A percentile compares a stretch with the other conserved stretches of the same genome.
These are phyloP conservation scores for Vanessa atalanta DNA, from an alignment of 1,140 invertebrate species.

Conservation along the genomic window DNA sequence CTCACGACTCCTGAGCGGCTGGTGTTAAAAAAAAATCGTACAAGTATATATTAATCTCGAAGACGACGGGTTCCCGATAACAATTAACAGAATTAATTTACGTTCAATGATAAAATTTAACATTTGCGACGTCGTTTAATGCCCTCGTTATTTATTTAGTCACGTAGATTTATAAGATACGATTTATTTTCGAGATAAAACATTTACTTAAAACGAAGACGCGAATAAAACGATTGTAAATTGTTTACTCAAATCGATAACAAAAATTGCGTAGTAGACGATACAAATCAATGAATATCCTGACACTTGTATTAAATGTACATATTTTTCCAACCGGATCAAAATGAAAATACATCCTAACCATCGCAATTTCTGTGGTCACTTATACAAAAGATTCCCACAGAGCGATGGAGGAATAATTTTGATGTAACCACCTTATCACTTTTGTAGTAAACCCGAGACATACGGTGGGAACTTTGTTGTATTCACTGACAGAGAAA, in stretches of 20 bases:
- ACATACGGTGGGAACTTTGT: constrained; percentile 27
- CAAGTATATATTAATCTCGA: constrained; percentile 31
- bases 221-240: too few relatives aligned
- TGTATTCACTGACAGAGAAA: not conserved
- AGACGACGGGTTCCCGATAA: constrained; percentile 32
- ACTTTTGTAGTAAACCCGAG: constrained; percentile 26
- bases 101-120: not conserved
- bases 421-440: constrained; percentile 39
- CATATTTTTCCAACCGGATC: not conserved
- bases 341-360: not conserved
- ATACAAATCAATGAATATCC: not conserved
- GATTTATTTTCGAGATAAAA: not conserved
- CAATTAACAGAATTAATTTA: constrained; percentile 9
- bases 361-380: constrained; percentile 22
- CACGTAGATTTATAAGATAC: not conserved
- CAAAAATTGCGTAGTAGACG: not conserved
- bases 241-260: not conserved
- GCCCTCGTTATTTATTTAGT: constrained; percentile 4
- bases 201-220: not conserved
- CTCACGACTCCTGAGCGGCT: constrained; percentile 64
- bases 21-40: constrained; percentile 48
- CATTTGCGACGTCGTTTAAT: not conserved
- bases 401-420: constrained; percentile 31
- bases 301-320: not conserved
- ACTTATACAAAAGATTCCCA: constrained; percentile 34